phyloP scores from a whole-genome alignment of 2,888 invertebrate genomes.

The Maniola hyperantus region DNA sequence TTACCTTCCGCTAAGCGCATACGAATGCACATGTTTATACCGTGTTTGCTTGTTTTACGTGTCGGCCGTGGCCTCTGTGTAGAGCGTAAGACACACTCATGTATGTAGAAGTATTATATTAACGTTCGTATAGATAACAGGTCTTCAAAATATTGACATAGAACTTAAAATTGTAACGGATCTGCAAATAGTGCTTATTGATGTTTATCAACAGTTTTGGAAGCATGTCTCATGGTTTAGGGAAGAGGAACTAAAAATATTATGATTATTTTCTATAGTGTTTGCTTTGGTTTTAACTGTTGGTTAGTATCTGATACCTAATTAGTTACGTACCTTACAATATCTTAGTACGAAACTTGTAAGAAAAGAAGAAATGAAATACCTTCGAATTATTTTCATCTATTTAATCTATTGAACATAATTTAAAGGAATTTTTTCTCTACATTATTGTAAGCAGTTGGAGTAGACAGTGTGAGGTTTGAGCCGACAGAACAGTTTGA shows the following conservation, averaged over 20 bases:
- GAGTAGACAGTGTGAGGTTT: too few species aligned
- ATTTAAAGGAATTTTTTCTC: too few species aligned
- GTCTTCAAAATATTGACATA: conserved; percentile 23
- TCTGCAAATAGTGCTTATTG: conserved; percentile 22
- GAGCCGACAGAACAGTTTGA: too few species aligned
- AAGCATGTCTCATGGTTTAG: conserved; percentile 1
- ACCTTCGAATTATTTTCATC: too few species aligned
- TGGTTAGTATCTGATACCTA: neutral
- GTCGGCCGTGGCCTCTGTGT: conserved; percentile 34
- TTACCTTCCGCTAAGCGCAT: conserved; percentile 32
- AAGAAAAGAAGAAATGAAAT: too few species aligned
- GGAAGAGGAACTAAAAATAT: conserved; percentile 7
- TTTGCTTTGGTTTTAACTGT: neutral
- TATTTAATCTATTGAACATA: too few species aligned
- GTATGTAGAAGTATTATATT: conserved; percentile 16
- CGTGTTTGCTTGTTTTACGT: conserved; percentile 36
- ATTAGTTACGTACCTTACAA: too few species aligned
- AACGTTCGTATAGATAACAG: conserved; percentile 15
- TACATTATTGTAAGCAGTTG: too few species aligned
- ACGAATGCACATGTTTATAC: conserved; percentile 36
- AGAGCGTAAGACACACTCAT: conserved; percentile 27
- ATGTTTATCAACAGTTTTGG: conserved; percentile 11
- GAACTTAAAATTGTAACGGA: conserved; percentile 27
- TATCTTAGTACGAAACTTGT: too few species aligned
- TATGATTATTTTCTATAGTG: neutral